phyloP scores from a whole-genome alignment of 1,140 invertebrate species.

The Drosophila ogumai region DNA sequence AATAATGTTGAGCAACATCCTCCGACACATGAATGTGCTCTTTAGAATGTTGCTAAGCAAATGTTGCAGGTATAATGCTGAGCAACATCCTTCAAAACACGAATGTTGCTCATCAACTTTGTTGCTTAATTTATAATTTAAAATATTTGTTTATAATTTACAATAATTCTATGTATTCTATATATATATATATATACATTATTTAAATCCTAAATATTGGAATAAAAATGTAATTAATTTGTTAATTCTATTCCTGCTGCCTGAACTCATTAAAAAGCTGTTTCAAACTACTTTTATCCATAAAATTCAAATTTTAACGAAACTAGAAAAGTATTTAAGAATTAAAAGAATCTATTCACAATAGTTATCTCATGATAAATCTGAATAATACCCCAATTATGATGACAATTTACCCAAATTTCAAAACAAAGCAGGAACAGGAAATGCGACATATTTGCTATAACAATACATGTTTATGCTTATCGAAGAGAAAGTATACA shows the following conservation, averaged over 20 bases:
- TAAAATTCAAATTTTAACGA: too few species aligned
- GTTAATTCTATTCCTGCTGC: too few species aligned
- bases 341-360: too few species aligned
- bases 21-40: too few species aligned
- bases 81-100: background rate
- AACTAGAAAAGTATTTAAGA: too few species aligned
- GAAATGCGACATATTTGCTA: background rate
- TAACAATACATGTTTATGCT: background rate
- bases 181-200: too few species aligned
- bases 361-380: background rate
- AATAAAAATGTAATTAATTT: background rate
- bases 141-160: background rate
- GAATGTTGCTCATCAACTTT: background rate
- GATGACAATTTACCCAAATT: background rate
- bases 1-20: too few species aligned
- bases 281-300: too few species aligned
- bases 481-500: background rate
- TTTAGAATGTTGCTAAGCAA: background rate
- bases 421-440: background rate
- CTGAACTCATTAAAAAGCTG: too few species aligned
- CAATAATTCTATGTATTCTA: background rate
- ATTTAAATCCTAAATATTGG: background rate
- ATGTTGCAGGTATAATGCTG: background rate
- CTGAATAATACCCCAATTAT: background rate
- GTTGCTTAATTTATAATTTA: background rate